A percentile compares a stretch with the other conserved stretches of the same genome.
Evolutionary conservation across 2,113 vertebrate genomes (phyloP).

Genomic region (Macrotus californicus): DNA sequence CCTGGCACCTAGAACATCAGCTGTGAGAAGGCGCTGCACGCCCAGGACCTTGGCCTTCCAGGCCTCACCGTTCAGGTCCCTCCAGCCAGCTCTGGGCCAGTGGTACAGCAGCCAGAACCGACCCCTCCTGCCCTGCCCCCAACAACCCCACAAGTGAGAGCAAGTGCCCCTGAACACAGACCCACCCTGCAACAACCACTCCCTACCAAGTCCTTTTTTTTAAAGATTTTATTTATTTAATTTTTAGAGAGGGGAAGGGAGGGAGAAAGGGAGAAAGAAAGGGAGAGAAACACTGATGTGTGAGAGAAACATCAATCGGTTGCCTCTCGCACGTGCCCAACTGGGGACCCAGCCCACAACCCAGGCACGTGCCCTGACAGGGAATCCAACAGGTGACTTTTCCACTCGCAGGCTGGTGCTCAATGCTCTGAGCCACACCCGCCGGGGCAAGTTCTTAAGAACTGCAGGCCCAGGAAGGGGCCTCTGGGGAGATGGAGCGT

Average conservation of each 20-base stretch:
- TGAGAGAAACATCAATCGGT: no score
- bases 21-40: background rate
- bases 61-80: background rate
- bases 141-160: background rate
- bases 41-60: background rate
- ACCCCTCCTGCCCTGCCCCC: background rate
- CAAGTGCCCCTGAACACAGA: fast-evolving
- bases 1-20: background rate
- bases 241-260: no score
- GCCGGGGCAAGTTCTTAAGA: background rate
- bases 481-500: background rate
- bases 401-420: no score
- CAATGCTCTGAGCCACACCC: no score
- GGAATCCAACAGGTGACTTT: no score
- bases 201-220: background rate
- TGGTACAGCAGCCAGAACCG: background rate
- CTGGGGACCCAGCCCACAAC: no score
- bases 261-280: no score
- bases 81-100: background rate
- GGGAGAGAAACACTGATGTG: no score
- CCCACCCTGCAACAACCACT: background rate
- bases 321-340: no score
- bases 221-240: no score
- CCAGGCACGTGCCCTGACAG: no score
- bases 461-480: background rate